Base-by-base conservation (phyloP, 2,888 invertebrate species). In the Drosophila buzzatii region DNA sequence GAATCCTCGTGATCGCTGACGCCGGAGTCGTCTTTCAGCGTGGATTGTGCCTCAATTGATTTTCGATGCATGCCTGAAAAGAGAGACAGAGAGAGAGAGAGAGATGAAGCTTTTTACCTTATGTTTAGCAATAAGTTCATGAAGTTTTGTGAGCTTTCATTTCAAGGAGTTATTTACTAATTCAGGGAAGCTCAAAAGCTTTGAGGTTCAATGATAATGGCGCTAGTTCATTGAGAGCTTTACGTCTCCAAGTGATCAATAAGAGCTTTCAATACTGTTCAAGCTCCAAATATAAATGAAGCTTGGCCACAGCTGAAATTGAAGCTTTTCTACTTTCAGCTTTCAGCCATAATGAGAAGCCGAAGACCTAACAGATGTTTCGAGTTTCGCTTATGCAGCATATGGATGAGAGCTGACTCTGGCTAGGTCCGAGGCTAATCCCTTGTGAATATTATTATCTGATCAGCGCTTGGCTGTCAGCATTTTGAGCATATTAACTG, bases 41-140 rank as follows among this genome's bases (percentile, higher is more conserved):
- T 97, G 89, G 98, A 98, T 79, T 99, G 98, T 62, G 99, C 99
- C 94, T 99, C 99, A 91, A 99, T 94, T 57, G 98, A 99, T 94
- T 99, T 99, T 91, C 99, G 97, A 94, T 99, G 99, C 99, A 99
- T 99, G 93, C 99, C 99, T 99, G 61, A 0, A 0, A 51, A 9
- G 0, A 23, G 8, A 18, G 9, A 56, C 5, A 20, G 7, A 27
- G 5, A 44, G 16, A 27, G 23, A n/a, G 1, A 37, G 7, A 20
- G 27, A 33, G 45, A 27, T 37, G 16, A 16, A 7, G 7, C n/a
- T n/a, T 42, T 33, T 49, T 2, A 55, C 67, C 60, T 39, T 42
- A 23, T 39, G 3, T 16, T 35, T 20, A 7, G 3, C 0, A 12
- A 12, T 7, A 23, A 16, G 8, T 9, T 18, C 18, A 27, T 41